Base-by-base conservation (phyloP, 2,888 invertebrate species). In the Crioceris asparagi region DNA sequence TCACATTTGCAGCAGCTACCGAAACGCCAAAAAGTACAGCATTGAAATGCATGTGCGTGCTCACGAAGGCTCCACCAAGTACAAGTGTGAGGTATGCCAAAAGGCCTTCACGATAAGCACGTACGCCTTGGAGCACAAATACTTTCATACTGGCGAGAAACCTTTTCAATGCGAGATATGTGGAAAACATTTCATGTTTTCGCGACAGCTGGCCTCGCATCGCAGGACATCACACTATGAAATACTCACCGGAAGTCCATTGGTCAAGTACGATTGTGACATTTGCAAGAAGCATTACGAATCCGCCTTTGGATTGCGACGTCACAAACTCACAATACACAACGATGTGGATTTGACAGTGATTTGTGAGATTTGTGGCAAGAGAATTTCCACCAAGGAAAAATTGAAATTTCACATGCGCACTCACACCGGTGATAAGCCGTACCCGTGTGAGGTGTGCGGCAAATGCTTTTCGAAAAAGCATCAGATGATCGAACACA, bases 121-220 rank as follows among this genome's bases (percentile, higher is more conserved):
- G 2, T 52, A 56, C 16, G 50, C 55, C 4, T 43, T 48, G 10
- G 52, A 54, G 31, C 57, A 56, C 36, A 51, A 54, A 16, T 48
- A 53, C 29, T 53, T 55, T 26, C 60, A 59, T 37, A 55, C 54
- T 29, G 53, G 57, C 1, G 58, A 59, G 29, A 58, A 67, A 41
- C 65, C 67, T 32, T 70, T 69, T 51, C 66, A 67, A 45, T 70
- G 70, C 50, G 67, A 69, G 40, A 64, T 68, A 7, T 70, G 70
- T 48, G 62, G 65, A 41, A 69, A 70, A 38, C 64, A 65, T n/a
- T 69, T 69, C 39, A 67, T 67, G 35, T 53, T 57, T 41, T 59
- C 58, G 7, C 67, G 71, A 44, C 70, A 70, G 44, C 49, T 72
- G 4, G 65, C 66, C 4, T 59, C 67, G 0, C 72, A 73, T 41